These are phyloP conservation scores for Drosophila oshimai DNA, from an alignment of 1,140 invertebrate species.

Conservation along the genomic window DNA sequence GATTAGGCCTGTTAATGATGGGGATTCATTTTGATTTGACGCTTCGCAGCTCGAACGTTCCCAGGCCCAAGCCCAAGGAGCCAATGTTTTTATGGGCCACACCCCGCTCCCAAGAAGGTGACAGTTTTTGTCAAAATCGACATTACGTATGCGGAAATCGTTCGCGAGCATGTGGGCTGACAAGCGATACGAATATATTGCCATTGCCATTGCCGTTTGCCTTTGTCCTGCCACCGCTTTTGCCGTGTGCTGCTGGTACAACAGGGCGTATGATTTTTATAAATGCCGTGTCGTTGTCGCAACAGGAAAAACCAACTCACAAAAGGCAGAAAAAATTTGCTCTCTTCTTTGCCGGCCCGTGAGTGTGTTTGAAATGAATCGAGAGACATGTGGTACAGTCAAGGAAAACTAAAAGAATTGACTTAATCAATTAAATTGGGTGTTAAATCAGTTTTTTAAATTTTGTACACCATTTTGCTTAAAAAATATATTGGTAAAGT, in stretches of 20 bases:
- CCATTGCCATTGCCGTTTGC: constrained; percentile 39
- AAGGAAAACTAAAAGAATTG: neutral
- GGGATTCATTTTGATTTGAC: constrained; percentile 23
- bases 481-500: too few species aligned
- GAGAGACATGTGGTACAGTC: neutral
- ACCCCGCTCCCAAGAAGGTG: constrained; percentile 23
- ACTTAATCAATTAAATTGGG: too few species aligned
- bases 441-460: neutral
- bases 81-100: constrained; percentile 43
- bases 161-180: constrained; percentile 45
- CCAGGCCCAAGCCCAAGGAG: neutral
- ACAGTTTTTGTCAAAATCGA: constrained; percentile 75
- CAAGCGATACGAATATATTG: constrained; percentile 75
- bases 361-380: constrained; percentile 41
- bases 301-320: constrained; percentile 69
- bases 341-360: constrained; percentile 40
- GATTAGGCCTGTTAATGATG: constrained; percentile 73
- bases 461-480: too few species aligned
- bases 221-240: constrained; percentile 11
- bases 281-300: constrained; percentile 71
- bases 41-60: neutral
- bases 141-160: constrained; percentile 64
- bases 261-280: constrained; percentile 77
- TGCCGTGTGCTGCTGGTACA: constrained; percentile 72
- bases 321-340: constrained; percentile 56